These are phyloP conservation scores for Sesamia inferens DNA, from an alignment of 2,888 invertebrate species.

Conservation along the genomic window DNA sequence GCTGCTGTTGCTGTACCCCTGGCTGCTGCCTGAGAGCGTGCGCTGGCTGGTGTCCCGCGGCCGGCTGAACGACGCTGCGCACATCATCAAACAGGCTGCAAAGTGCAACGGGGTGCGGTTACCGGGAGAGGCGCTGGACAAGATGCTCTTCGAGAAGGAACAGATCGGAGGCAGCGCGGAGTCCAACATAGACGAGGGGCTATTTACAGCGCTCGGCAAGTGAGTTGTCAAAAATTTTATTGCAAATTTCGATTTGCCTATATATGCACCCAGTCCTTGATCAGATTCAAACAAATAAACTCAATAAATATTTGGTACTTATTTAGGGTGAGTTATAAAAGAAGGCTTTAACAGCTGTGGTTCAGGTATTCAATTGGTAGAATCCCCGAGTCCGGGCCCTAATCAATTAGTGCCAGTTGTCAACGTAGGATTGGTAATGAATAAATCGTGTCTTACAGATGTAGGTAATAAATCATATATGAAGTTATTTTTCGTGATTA, in stretches of 20 bases:
- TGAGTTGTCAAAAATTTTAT: slow-evolving; percentile 63
- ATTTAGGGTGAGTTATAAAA: neutral
- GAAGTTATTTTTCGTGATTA: slow-evolving; percentile 7
- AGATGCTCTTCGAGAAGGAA: slow-evolving; percentile 78
- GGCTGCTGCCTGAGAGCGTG: slow-evolving; percentile 93
- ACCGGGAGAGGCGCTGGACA: slow-evolving; percentile 86
- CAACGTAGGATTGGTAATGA: slow-evolving; percentile 1
- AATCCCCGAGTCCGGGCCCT: neutral
- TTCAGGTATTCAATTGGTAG: neutral
- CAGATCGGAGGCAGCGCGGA: slow-evolving; percentile 70
- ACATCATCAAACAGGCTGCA: slow-evolving; percentile 91
- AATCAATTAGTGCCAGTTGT: slow-evolving; percentile 1
- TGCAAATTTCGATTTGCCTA: neutral
- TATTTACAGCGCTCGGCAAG: slow-evolving; percentile 80
- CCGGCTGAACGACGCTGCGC: slow-evolving; percentile 90
- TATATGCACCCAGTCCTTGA: neutral
- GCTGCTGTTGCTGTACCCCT: slow-evolving; percentile 92
- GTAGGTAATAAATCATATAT: slow-evolving; percentile 2
- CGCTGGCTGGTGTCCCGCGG: slow-evolving; percentile 94
- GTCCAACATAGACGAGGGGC: slow-evolving; percentile 76
- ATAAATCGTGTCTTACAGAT: slow-evolving; percentile 10
- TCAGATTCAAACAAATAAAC: neutral
- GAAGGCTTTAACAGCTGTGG: neutral
- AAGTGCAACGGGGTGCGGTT: slow-evolving; percentile 88
- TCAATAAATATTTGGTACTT: neutral